Conservation (phyloP, 2,888 invertebrate genomes). For the Tupiocoris notatus region DNA sequence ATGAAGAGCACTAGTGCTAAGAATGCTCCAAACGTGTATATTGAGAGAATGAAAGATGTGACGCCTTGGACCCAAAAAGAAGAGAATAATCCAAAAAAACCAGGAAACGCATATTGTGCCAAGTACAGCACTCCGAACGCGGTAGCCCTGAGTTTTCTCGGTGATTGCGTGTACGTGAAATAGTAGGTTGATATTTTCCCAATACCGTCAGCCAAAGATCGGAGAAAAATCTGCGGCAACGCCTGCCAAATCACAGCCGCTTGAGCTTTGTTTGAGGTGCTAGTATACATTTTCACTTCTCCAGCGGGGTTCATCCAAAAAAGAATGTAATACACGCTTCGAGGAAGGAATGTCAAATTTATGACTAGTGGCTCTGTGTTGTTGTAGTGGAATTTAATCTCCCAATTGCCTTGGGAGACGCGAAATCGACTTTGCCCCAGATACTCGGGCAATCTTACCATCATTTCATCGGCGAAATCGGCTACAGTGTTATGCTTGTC, state of each 20-base stretch:
- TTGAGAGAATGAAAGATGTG: constrained; percentile 23
- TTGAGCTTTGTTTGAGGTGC: not conserved
- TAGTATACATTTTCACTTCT: not conserved
- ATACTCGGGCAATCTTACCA: not conserved
- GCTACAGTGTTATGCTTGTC: not conserved
- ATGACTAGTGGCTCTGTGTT: not conserved
- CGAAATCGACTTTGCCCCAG: not conserved
- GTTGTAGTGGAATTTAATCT: not conserved
- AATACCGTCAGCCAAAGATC: constrained; percentile 27
- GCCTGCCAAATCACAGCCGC: not conserved
- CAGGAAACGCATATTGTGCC: constrained; percentile 20
- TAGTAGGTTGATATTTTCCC: constrained; percentile 35
- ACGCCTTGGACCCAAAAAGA: constrained; percentile 8
- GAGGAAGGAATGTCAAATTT: constrained; percentile 1
- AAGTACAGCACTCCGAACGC: constrained; percentile 33
- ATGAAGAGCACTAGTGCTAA: constrained; percentile 18
- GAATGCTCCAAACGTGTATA: constrained; percentile 30
- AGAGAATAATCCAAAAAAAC: constrained; percentile 11
- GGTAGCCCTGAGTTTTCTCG: constrained; percentile 23
- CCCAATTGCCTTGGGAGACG: constrained; percentile 17
- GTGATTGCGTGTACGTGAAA: constrained; percentile 32
- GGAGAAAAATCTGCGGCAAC: constrained; percentile 19
- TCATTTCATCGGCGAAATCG: not conserved
- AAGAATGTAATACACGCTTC: not conserved
- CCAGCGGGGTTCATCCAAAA: not conserved